Evolutionary conservation across 2,888 invertebrate species (phyloP), one percentile per base, ranked within the genome.

Genomic region (Mesorhabditis spiculigera): DNA sequence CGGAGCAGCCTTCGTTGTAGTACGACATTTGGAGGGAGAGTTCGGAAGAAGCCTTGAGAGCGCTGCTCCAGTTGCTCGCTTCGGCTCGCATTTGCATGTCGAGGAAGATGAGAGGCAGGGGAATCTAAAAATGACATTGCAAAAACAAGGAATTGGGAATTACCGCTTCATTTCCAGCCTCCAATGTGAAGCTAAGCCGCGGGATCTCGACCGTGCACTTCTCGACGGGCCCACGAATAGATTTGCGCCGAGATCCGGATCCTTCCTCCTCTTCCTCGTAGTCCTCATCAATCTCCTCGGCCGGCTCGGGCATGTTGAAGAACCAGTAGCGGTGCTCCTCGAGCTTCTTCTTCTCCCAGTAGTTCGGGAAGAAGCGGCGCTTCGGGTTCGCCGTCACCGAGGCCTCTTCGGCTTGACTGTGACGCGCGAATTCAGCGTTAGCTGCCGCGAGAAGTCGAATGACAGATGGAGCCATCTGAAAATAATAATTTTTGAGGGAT

Each of bases 81-180:
- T 75, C 73, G 5, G 92, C 93, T 73, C 90, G 90, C 75, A 96
- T 90, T 58, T 91, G 90, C 0, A 93, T 91, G 85, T 95, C 93
- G 82, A 95, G 89, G 8, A 93, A 90, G 44, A 97, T 88, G 87
- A 97, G 91, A 0, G 97, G 97, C 65, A 94, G 90, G 0, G 95
- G 94, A 85, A 93, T 92, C 74, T 77, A 66, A 43, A 75, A 71
- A 41, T 16, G 13, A 16, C 5, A 16, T 45, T 50, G 42, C 43
- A 5, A 8, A 42, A 28, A 10, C 43, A 69, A 62, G 5, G 4
- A 62, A 68, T 42, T 41, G 8, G 43, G 65, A 66, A 68, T 61
- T 41, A 75, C 73, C 50, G 74, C 71, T 43, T 73, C 78, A n/a
- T 73, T 76, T 63, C 78, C 78, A 28, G 80, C 76, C 65, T 80